Percentiles rank a stretch among this genome's conserved stretches.
phyloP scores from a whole-genome alignment of 2,797 vertebrate species.

The Cyclura pinguis region DNA sequence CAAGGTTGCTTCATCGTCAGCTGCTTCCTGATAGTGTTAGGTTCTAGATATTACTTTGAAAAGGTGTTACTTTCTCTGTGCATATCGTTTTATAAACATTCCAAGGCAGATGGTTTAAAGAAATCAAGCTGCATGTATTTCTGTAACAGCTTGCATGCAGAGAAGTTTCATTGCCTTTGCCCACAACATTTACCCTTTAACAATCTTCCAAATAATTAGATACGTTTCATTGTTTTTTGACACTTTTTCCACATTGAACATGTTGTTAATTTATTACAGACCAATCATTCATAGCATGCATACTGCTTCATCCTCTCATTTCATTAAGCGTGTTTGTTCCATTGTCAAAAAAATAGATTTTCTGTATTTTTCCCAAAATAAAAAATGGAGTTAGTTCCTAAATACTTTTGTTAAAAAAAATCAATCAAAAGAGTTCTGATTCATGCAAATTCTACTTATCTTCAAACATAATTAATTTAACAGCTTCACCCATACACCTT shows the following conservation, averaged over 20 bases:
- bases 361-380: slow-evolving; percentile 9
- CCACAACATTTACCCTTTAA: slow-evolving; percentile 21
- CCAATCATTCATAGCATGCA: background rate
- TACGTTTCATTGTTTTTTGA: slow-evolving; percentile 16
- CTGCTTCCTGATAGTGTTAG: background rate
- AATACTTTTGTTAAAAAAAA: background rate
- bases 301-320: background rate
- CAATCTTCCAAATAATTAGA: slow-evolving; percentile 25
- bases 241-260: background rate
- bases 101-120: slow-evolving; percentile 15
- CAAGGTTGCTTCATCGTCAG: accelerated
- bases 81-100: background rate
- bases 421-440: background rate
- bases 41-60: background rate
- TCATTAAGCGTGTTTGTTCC: slow-evolving; percentile 8
- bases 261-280: slow-evolving; percentile 5
- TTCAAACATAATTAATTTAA: slow-evolving; percentile 8
- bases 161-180: slow-evolving; percentile 19
- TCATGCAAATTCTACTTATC: background rate
- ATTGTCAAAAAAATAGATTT: background rate
- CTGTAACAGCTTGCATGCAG: slow-evolving; percentile 14
- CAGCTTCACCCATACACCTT: background rate
- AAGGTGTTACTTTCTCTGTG: slow-evolving; percentile 19
- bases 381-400: background rate
- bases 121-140: slow-evolving; percentile 9